A percentile compares a stretch with the other conserved stretches of the same genome.
Evolutionary conservation across 2,888 invertebrate species (phyloP).

Genomic region (Malthinus seriepunctatus): DNA sequence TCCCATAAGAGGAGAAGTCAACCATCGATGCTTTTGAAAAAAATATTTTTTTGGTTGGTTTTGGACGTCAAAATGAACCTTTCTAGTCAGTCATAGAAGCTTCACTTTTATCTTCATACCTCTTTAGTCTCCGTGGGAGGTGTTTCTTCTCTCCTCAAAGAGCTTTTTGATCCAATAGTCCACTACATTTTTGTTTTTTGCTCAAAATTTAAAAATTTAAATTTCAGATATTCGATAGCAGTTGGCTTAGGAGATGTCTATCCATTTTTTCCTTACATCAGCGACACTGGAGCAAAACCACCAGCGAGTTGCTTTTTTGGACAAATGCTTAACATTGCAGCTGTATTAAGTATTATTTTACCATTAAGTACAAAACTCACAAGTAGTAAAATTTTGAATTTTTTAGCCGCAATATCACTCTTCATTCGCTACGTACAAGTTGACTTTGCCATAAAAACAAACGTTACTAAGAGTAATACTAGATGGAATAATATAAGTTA

Average conservation of each 20-base stretch:
- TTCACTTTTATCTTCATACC: too few species aligned
- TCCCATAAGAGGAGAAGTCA: too few species aligned
- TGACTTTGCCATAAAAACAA: constrained; percentile 10
- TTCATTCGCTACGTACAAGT: constrained; percentile 16
- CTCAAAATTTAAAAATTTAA: too few species aligned
- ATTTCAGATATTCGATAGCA: constrained; percentile 62
- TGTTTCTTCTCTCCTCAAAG: too few species aligned
- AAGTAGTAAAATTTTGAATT: neutral
- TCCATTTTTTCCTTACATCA: constrained; percentile 70
- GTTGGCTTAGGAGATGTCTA: constrained; percentile 66
- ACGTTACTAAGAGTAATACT: neutral
- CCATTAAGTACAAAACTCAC: too few species aligned
- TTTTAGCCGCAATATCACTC: neutral
- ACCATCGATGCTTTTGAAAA: too few species aligned
- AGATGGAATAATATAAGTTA: constrained; percentile 9
- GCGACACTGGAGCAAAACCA: constrained; percentile 68
- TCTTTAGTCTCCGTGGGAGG: too few species aligned
- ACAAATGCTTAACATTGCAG: constrained; percentile 66
- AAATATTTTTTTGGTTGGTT: too few species aligned
- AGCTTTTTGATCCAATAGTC: too few species aligned
- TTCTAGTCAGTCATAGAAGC: too few species aligned
- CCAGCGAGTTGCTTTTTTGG: constrained; percentile 78
- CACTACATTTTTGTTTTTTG: too few species aligned
- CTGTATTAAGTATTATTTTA: constrained; percentile 30
- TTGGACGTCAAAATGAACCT: too few species aligned